Percentiles rank a stretch among this genome's conserved stretches.
Conservation (phyloP, 2,888 invertebrate species). For the Lasioglossum marginatum region DNA sequence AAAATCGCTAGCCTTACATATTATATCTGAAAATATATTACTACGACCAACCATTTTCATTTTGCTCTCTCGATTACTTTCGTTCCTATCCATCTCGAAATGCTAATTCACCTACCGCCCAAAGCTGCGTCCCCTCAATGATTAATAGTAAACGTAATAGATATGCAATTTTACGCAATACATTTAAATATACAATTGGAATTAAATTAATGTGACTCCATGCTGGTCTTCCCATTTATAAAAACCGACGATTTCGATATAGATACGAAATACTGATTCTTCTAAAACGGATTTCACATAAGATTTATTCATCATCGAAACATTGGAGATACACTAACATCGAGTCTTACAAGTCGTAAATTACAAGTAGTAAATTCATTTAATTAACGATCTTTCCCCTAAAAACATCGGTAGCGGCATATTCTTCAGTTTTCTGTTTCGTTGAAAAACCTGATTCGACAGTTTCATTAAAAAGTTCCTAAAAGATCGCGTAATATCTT, state of each 20-base stretch:
- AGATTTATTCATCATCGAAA: slow-evolving; percentile 15
- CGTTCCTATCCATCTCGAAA: background rate
- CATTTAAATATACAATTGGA: slow-evolving; percentile 50
- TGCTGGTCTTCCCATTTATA: background rate
- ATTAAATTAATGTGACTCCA: slow-evolving; percentile 43
- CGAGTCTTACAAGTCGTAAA: slow-evolving; percentile 10
- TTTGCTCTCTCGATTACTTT: background rate
- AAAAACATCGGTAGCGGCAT: background rate
- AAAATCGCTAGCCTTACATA: slow-evolving; percentile 44
- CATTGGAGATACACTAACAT: background rate
- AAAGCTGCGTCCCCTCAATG: slow-evolving; percentile 25
- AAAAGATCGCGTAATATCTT: background rate
- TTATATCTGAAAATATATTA: slow-evolving; percentile 61
- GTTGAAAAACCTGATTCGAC: background rate
- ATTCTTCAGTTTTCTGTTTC: background rate
- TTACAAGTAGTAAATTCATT: slow-evolving; percentile 12
- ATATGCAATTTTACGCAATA: slow-evolving; percentile 45
- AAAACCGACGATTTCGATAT: slow-evolving; percentile 16
- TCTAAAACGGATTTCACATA: slow-evolving; percentile 4
- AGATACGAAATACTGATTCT: slow-evolving; percentile 27
- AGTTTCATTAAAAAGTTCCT: background rate
- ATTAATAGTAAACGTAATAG: slow-evolving; percentile 21
- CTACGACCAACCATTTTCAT: slow-evolving; percentile 42
- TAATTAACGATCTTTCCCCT: background rate
- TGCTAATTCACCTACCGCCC: slow-evolving; percentile 8